Evolutionary conservation across 2,888 invertebrate genomes (phyloP).

Genomic region (Gymnoscelis rufifasciata): DNA sequence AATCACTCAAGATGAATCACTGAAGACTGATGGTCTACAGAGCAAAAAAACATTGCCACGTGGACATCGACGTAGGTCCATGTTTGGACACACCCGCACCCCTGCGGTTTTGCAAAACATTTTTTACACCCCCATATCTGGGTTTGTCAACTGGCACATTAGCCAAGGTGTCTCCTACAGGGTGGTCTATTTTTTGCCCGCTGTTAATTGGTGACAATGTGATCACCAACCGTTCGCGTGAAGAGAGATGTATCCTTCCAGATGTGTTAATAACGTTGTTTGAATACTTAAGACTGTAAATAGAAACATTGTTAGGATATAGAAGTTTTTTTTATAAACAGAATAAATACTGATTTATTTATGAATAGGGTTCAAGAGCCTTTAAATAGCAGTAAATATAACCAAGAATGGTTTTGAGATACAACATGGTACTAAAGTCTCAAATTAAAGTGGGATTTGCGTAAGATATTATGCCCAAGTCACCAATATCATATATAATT

Average conservation of each 20-base stretch:
- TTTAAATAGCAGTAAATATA: too few species aligned
- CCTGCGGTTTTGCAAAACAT: slow-evolving; percentile 61
- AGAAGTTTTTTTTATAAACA: not conserved
- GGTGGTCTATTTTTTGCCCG: slow-evolving; percentile 69
- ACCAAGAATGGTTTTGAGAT: too few species aligned
- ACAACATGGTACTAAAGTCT: too few species aligned
- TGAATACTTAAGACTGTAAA: slow-evolving; percentile 16
- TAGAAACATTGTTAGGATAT: slow-evolving; percentile 9
- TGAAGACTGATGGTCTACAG: not conserved
- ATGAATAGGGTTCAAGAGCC: too few species aligned
- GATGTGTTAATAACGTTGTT: slow-evolving; percentile 50
- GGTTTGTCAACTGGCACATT: slow-evolving; percentile 74
- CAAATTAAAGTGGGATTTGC: too few species aligned
- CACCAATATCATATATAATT: too few species aligned
- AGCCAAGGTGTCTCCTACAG: slow-evolving; percentile 67
- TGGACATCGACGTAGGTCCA: slow-evolving; percentile 53
- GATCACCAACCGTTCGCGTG: slow-evolving; percentile 62
- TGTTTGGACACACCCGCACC: slow-evolving; percentile 68
- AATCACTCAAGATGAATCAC: too few species aligned
- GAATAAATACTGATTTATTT: not conserved
- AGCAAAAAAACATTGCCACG: slow-evolving; percentile 33
- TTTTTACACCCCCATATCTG: slow-evolving; percentile 53
- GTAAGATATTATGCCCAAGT: too few species aligned
- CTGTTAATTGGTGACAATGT: slow-evolving; percentile 76
- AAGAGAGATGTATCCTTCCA: slow-evolving; percentile 73